Percentiles rank a stretch among this genome's conserved stretches.
phyloP scores from a whole-genome alignment of 2,113 vertebrate species.

The Hiodon alosoides region DNA sequence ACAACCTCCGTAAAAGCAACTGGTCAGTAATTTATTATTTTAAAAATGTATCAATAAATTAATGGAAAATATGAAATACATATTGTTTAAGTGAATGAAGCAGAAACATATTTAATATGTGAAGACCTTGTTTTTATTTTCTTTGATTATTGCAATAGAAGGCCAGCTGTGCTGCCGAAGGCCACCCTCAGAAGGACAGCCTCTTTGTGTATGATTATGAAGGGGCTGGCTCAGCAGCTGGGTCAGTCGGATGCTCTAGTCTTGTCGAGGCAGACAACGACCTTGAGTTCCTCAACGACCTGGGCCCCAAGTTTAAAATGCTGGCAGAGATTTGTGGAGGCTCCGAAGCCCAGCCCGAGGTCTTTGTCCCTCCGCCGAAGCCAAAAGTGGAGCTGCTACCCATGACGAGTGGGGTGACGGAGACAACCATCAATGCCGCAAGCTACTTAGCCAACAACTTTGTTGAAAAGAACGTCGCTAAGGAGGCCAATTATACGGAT shows the following conservation, averaged over 20 bases:
- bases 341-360: slow-evolving; percentile 35
- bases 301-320: slow-evolving; percentile 82
- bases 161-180: slow-evolving; percentile 60
- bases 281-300: slow-evolving; percentile 70
- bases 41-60: no score
- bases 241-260: slow-evolving; percentile 77
- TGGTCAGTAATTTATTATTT: no score
- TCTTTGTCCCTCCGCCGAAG: not conserved
- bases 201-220: slow-evolving; percentile 73
- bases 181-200: slow-evolving; percentile 52
- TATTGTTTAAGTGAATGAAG: no score
- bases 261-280: slow-evolving; percentile 70
- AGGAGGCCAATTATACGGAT: not conserved
- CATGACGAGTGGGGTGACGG: not conserved
- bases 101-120: no score
- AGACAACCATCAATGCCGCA: not conserved
- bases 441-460: not conserved
- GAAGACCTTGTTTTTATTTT: slow-evolving; percentile 17
- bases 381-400: not conserved
- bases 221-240: slow-evolving; percentile 67
- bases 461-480: slow-evolving; percentile 1
- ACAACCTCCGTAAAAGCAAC: no score
- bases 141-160: slow-evolving; percentile 57
- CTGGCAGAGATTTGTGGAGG: slow-evolving; percentile 81
- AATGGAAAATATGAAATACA: no score